Evolutionary conservation across 2,888 invertebrate species (phyloP).

Genomic region (Synanthedon andrenaeformis): DNA sequence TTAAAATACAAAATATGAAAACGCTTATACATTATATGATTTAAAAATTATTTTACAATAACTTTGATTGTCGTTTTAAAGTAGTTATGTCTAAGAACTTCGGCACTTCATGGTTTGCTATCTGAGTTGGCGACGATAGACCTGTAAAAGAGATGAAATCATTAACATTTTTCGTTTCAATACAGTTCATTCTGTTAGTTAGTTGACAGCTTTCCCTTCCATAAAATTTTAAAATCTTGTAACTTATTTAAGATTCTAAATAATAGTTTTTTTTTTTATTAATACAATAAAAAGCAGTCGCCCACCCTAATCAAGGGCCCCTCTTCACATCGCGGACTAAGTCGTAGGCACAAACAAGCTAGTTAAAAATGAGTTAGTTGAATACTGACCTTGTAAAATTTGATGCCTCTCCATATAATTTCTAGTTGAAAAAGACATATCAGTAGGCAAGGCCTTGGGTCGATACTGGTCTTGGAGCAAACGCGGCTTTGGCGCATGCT

Average conservation of each 20-base stretch:
- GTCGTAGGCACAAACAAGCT: no score
- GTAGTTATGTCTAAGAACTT: constrained; percentile 77
- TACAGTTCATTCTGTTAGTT: no score
- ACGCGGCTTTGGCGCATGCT: constrained; percentile 14
- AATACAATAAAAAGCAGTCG: no score
- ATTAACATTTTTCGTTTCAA: background rate
- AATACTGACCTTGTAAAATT: constrained; percentile 54
- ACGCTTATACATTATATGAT: constrained; percentile 6
- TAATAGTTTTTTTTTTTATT: no score
- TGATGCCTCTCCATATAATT: constrained; percentile 79
- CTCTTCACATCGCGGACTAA: no score
- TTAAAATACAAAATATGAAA: constrained; percentile 1
- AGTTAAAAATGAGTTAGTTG: no score
- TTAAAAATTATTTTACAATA: constrained; percentile 39
- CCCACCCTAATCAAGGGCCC: no score
- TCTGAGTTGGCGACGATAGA: constrained; percentile 7
- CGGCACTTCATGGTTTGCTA: constrained; percentile 35
- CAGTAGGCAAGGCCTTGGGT: constrained; percentile 40
- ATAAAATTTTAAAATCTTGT: no score
- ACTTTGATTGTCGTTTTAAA: constrained; percentile 76
- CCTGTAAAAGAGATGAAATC: constrained; percentile 25
- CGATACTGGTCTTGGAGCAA: constrained; percentile 13
- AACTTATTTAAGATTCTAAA: no score
- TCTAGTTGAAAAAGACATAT: constrained; percentile 79
- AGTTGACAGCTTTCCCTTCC: no score